Evolutionary conservation across 2,113 vertebrate species (phyloP).

Genomic region (Lycocorax pyrrhopterus): DNA sequence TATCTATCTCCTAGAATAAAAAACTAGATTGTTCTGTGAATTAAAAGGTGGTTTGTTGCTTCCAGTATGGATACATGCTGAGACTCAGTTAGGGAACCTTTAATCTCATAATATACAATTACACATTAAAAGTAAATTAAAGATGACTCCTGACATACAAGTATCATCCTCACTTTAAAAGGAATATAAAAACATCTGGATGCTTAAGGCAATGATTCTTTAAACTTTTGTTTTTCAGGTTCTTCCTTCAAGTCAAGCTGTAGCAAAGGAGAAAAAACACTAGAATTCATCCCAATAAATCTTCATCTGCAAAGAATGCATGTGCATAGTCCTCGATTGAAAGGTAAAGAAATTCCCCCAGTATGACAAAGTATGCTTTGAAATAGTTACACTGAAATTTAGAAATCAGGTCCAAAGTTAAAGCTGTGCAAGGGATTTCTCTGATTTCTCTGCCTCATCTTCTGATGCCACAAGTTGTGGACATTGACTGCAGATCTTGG

Average conservation of each 20-base stretch:
- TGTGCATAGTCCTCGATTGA: conserved; percentile 86
- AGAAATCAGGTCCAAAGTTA: background rate
- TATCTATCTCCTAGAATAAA: conserved; percentile 6
- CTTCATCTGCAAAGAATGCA: conserved; percentile 96
- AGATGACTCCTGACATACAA: background rate
- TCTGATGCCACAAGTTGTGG: background rate
- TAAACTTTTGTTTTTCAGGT: conserved; percentile 72
- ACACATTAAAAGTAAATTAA: conserved; percentile 28
- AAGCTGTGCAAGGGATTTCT: background rate
- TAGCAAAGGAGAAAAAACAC: conserved; percentile 93
- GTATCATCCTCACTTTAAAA: background rate
- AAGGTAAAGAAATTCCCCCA: conserved; percentile 75
- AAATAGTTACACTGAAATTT: background rate
- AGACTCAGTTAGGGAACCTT: conserved; percentile 3
- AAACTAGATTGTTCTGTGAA: conserved; percentile 28
- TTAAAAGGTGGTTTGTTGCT: conserved; percentile 41
- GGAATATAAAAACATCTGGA: background rate
- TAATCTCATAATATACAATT: conserved; percentile 6
- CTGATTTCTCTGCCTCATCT: background rate
- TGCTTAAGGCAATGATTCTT: conserved; percentile 26
- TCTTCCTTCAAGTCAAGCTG: conserved; percentile 95
- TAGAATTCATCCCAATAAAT: conserved; percentile 97
- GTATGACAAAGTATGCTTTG: background rate
- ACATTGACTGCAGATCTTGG: background rate
- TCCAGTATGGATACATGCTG: conserved; percentile 21